A percentile compares a stretch with the other conserved stretches of the same genome.
These are phyloP conservation scores for Burhinus oedicnemus DNA, from an alignment of 2,113 vertebrate species.

Conservation along the genomic window DNA sequence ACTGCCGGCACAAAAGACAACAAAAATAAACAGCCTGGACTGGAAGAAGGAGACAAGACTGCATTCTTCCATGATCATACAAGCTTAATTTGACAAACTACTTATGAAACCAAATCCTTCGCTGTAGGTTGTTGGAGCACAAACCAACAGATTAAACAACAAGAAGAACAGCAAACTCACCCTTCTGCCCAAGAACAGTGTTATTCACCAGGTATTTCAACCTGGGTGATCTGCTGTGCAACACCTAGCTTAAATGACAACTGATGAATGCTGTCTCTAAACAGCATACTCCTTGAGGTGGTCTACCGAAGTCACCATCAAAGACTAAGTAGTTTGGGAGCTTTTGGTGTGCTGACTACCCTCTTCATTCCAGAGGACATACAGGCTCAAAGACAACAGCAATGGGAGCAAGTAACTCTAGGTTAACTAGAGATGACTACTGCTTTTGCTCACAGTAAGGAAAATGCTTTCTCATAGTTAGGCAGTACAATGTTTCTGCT, in stretches of 20 bases:
- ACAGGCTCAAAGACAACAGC: background rate
- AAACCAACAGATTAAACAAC: background rate
- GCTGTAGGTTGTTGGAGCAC: background rate
- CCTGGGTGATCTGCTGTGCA: background rate
- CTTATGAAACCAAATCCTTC: background rate
- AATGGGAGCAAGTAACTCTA: background rate
- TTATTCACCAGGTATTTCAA: background rate
- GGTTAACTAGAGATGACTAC: background rate
- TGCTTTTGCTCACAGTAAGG: background rate
- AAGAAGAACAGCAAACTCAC: background rate
- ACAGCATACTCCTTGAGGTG: background rate
- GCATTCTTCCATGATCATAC: background rate
- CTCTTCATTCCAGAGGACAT: background rate
- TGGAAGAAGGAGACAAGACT: background rate
- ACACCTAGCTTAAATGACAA: background rate
- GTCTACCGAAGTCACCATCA: background rate
- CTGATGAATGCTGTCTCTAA: background rate
- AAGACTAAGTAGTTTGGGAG: background rate
- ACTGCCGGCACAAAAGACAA: background rate
- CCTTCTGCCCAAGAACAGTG: background rate
- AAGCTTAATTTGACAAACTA: background rate
- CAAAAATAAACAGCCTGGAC: background rate
- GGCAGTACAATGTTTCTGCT: background rate
- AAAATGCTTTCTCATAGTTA: background rate
- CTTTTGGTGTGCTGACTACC: background rate